Evolutionary conservation across 2,113 vertebrate species (phyloP).

Genomic region (Anarhynchus alexandrinus): DNA sequence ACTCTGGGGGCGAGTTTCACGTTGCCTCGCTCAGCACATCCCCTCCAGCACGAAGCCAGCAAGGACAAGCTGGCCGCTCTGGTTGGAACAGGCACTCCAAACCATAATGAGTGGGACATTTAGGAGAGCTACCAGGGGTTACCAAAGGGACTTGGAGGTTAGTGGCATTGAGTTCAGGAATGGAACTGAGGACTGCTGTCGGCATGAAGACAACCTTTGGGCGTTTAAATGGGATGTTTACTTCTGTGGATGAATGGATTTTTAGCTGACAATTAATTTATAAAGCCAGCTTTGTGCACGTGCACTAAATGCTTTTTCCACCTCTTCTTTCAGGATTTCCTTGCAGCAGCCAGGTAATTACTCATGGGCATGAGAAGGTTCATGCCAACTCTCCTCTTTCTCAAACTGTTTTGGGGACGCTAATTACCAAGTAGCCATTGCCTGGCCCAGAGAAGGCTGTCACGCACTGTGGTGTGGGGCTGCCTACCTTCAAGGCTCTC

Average conservation of each 20-base stretch:
- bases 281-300: neutral
- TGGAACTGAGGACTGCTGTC: neutral
- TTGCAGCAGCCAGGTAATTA: neutral
- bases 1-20: neutral
- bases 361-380: neutral
- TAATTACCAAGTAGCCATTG: neutral
- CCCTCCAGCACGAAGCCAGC: neutral
- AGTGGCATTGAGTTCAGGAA: neutral
- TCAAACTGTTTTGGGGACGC: neutral
- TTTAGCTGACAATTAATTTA: neutral
- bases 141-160: neutral
- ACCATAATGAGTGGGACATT: fast-evolving
- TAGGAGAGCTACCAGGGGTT: no score
- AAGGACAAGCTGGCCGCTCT: no score
- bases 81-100: neutral
- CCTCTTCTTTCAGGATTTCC: neutral
- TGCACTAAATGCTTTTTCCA: neutral
- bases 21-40: neutral
- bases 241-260: neutral
- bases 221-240: neutral
- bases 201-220: neutral
- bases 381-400: neutral
- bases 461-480: neutral
- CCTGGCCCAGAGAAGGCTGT: neutral
- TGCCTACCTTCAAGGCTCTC: neutral